Evolutionary conservation across 1,140 invertebrate species (phyloP).

Genomic region (Belonocnema kinseyi): DNA sequence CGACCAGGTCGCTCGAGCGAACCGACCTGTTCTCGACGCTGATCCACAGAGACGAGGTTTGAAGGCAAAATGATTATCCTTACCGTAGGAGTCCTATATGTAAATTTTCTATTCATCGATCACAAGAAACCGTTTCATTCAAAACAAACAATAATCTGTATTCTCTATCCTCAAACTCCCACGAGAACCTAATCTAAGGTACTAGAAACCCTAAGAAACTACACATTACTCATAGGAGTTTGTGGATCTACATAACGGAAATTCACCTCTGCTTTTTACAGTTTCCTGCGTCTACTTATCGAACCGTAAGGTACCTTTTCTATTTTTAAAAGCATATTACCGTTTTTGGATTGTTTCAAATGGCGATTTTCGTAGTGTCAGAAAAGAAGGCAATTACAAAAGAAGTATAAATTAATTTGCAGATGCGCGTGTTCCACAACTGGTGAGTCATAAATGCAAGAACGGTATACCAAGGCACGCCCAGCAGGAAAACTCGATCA

Average conservation of each 20-base stretch:
- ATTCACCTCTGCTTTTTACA: too few species aligned
- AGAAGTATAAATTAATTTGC: background rate
- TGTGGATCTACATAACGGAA: too few species aligned
- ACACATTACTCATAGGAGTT: too few species aligned
- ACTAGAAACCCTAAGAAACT: too few species aligned
- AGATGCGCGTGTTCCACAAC: background rate
- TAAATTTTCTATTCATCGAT: slow-evolving; percentile 28
- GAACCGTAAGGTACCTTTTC: too few species aligned
- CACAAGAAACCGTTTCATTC: slow-evolving; percentile 7
- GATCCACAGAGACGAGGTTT: slow-evolving; percentile 12
- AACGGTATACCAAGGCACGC: background rate
- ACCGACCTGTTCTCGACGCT: slow-evolving; percentile 59
- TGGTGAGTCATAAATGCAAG: background rate
- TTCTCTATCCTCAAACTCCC: background rate
- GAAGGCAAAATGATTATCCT: slow-evolving; percentile 23
- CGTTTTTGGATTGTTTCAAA: too few species aligned
- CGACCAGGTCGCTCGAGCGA: slow-evolving; percentile 59
- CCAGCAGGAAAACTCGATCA: slow-evolving; percentile 12
- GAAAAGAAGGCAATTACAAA: too few species aligned
- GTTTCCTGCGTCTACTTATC: too few species aligned
- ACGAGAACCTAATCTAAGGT: background rate
- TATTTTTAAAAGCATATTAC: too few species aligned
- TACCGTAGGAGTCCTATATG: slow-evolving; percentile 6
- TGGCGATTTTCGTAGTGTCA: too few species aligned
- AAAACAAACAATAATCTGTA: background rate